Evolutionary conservation across 1,140 invertebrate species (phyloP), one percentile per base, ranked within the genome.

Genomic region (Aphaenogaster rudis): DNA sequence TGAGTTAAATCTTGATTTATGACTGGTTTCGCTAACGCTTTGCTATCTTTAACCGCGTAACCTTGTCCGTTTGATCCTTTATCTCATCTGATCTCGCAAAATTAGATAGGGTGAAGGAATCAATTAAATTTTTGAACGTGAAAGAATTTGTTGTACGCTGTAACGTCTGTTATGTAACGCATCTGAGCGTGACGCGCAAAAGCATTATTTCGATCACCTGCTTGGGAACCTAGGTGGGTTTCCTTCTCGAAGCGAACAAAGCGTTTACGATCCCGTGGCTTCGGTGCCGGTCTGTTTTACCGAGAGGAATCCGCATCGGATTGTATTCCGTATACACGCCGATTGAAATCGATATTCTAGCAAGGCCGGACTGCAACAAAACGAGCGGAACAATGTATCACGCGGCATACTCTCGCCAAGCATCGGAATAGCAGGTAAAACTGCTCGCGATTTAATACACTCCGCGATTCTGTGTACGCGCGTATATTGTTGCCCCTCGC

Each of bases 271-370:
- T 86, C 77, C 50, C 50, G 76, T 64, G n/a, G 84, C 72, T 80
- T 45, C 48, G 72, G n/a, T 54, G 76, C 17, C 71, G 63, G 80
- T 77, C 86, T 48, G 88, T 64, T 88, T 91, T 91, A 89, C 80
- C 79, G 85, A 88, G 67, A 81, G 81, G 90, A 87, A 92, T 89
- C 85, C 79, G 86, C 89, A 59, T 88, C 87, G 93, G 92, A 94
- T 94, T 94, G 92, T 92, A 89, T 92, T 93, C 91, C 92, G 88
- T 87, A 77, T 91, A 92, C 88, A 90, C 87, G 80, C 84, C 90
- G 92, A 94, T 93, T 93, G 93, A 94, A 94, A 94, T 94, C 91
- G 92, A 94, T 94, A 94, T 92, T 94, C 91, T 69, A 63, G 91
- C 91, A 93, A 94, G 92, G 91, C 90, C 92, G 90, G 85, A 28